Evolutionary conservation across 2,888 invertebrate genomes (phyloP).

Genomic region (Folsomia candida): DNA sequence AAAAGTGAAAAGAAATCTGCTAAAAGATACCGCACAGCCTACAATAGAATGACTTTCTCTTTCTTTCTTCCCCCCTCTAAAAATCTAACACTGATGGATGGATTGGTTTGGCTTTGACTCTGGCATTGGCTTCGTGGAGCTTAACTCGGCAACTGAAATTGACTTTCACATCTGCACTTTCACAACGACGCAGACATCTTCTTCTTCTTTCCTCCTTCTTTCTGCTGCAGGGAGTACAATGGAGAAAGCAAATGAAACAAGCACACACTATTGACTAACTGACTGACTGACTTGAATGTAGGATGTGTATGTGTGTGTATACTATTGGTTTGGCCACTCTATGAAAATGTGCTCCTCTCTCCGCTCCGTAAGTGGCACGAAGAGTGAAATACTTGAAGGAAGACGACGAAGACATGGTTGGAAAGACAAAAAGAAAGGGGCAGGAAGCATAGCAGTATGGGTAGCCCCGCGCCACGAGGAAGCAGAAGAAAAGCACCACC

Average conservation of each 20-base stretch:
- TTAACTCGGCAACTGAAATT: background rate
- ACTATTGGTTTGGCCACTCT: background rate
- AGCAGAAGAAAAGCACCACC: background rate
- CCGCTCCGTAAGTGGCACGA: background rate
- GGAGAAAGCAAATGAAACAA: background rate
- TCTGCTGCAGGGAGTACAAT: background rate
- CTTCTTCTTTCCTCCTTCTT: background rate
- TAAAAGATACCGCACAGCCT: background rate
- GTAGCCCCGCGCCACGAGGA: background rate
- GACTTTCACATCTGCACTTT: slow-evolving; percentile 7
- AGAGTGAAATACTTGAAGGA: background rate
- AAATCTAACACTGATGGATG: slow-evolving; percentile 6
- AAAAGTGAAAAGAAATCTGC: slow-evolving; percentile 3
- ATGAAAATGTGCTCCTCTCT: background rate
- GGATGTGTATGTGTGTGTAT: background rate
- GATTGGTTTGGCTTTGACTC: background rate
- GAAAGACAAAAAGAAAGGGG: background rate
- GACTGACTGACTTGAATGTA: background rate
- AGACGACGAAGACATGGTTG: background rate
- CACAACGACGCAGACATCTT: background rate
- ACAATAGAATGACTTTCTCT: background rate
- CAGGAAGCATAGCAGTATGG: too few relatives aligned
- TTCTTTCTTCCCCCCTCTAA: background rate
- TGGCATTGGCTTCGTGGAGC: background rate
- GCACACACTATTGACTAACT: background rate